phyloP scores from a whole-genome alignment of 2,888 invertebrate species.

The Norana najaformis region DNA sequence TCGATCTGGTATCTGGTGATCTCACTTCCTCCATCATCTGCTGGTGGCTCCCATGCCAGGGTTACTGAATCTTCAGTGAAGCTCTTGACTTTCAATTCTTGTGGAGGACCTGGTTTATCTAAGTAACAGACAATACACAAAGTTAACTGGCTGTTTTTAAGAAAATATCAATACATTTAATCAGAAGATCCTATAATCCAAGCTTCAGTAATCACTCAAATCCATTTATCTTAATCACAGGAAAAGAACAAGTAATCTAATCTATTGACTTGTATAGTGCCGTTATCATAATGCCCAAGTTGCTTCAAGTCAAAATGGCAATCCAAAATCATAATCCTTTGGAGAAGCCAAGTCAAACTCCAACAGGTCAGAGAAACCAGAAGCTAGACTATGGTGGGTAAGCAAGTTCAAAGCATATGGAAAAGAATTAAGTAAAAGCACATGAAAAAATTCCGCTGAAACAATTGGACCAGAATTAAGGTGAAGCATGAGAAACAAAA shows the following conservation, averaged over 20 bases:
- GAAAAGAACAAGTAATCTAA: too few species aligned
- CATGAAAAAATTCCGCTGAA: neutral
- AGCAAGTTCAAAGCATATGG: neutral
- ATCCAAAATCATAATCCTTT: too few species aligned
- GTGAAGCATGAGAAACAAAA: neutral
- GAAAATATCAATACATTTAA: neutral
- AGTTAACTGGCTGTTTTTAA: neutral
- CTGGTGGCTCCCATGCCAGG: conserved; percentile 69
- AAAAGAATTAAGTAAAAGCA: neutral
- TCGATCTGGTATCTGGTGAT: conserved; percentile 49
- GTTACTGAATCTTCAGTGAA: conserved; percentile 39
- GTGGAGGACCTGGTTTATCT: conserved; percentile 49
- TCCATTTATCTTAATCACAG: neutral
- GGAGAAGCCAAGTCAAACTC: neutral
- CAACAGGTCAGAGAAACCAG: neutral
- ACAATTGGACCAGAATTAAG: neutral
- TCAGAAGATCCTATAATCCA: neutral
- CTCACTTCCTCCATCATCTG: conserved; percentile 44
- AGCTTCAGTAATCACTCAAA: neutral
- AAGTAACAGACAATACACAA: neutral
- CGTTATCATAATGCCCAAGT: too few species aligned
- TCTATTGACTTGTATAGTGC: too few species aligned
- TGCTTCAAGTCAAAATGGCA: too few species aligned
- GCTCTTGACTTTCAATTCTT: conserved; percentile 42
- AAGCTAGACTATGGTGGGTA: neutral